Evolutionary conservation across 2,888 invertebrate genomes (phyloP), one percentile per base, ranked within the genome.

Genomic region (Onthophagus sagittarius): DNA sequence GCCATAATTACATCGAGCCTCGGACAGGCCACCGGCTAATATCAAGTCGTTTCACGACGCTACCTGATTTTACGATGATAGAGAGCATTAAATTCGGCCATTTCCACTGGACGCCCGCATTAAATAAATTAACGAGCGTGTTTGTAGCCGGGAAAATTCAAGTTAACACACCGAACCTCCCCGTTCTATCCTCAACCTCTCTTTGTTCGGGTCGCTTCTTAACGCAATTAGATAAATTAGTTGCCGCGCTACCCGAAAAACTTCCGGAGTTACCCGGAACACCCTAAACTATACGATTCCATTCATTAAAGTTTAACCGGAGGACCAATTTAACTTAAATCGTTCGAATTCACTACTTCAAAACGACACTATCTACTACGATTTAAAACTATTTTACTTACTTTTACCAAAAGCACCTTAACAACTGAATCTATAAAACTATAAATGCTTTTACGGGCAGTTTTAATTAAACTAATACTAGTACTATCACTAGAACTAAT

Each of bases 61-160:
- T 77, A 80, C 80, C 80, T 81, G 81, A 81, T 81, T 81, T 81
- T 79, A 80, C 78, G 80, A 79, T 80, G 80, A 81, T 81, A 80
- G 80, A 77, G 77, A 77, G 78, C 78, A 78, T 78, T 78, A 78
- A 78, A 78, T 77, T 74, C 77, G 72, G 79, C 77, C 77, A 79
- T 78, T 79, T 76, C 77, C 77, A 78, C 78, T 78, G 78, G 80
- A 80, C 80, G 77, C 72, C 76, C 78, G 76, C 79, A 80, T 81
- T 80, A 81, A 80, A 81, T 80, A 77, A 79, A 79, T 80, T 80
- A 80, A 81, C 79, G 79, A 76, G 77, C 75, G 77, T 77, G 81
- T 80, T 81, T 79, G 79, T 78, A 78, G 76, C 77, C 79, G 79
- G 78, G 81, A 78, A 80, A 81, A 79, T 77, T 78, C 75, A 74